phyloP scores from a whole-genome alignment of 2,113 vertebrate genomes.

The Rana temporaria region DNA sequence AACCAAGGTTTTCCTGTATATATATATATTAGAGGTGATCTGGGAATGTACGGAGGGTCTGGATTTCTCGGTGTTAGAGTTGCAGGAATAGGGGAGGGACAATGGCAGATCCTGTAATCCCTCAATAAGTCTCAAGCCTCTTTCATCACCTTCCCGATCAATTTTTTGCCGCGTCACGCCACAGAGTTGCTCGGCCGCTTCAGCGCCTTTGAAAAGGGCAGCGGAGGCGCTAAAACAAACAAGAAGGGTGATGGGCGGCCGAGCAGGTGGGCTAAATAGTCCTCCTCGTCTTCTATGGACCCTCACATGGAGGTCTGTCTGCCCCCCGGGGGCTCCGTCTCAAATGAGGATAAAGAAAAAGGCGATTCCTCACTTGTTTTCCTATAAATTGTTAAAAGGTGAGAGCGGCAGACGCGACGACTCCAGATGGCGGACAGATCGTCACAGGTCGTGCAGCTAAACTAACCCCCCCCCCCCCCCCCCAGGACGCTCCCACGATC shows the following conservation, averaged over 20 bases:
- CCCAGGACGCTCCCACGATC: not conserved
- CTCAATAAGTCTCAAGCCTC: too few species aligned
- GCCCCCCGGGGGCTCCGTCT: not conserved
- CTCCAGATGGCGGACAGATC: conserved; percentile 8
- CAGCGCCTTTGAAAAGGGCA: not conserved
- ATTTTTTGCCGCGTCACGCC: not conserved
- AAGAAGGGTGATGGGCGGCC: not conserved
- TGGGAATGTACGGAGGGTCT: not conserved
- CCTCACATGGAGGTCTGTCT: not conserved
- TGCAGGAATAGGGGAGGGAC: not conserved
- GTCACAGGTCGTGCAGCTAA: not conserved
- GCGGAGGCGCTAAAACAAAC: not conserved
- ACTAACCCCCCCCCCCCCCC: too few species aligned
- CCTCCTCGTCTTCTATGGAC: too few species aligned
- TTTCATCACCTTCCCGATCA: not conserved
- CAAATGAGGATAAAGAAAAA: too few species aligned
- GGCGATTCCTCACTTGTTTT: not conserved
- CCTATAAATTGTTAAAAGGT: not conserved
- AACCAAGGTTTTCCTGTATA: too few species aligned
- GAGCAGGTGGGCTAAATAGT: not conserved
- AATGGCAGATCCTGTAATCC: not conserved
- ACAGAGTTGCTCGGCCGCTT: not conserved
- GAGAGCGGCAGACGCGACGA: not conserved
- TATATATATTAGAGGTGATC: too few species aligned
- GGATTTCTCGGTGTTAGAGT: not conserved